Conservation (phyloP, 2,113 vertebrate genomes). For the Myxocyprinus asiaticus region DNA sequence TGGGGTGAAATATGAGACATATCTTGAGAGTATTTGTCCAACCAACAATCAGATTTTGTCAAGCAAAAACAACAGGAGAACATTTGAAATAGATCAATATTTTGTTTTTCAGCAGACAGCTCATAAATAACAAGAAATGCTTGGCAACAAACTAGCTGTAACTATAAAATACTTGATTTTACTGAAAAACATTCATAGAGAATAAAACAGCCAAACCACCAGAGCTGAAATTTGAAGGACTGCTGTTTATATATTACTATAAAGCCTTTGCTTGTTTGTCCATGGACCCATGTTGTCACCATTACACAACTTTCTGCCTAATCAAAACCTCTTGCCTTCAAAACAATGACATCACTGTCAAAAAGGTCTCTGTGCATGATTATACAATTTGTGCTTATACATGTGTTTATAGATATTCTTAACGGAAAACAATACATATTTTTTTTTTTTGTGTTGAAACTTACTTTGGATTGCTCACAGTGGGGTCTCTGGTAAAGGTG, state of each 20-base stretch:
- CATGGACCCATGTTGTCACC: too few species aligned
- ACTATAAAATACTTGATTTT: too few species aligned
- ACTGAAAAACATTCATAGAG: background rate
- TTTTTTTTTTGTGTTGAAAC: constrained; percentile 41
- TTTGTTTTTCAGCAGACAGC: background rate
- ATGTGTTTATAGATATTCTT: too few species aligned
- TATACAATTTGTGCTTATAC: background rate
- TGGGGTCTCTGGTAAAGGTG: constrained; percentile 95
- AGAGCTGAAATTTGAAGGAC: background rate
- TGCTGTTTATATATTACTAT: too few species aligned
- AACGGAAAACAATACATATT: too few species aligned
- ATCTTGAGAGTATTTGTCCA: too few species aligned
- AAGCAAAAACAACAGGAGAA: too few species aligned
- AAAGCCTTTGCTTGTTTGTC: too few species aligned
- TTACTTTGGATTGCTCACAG: constrained; percentile 87
- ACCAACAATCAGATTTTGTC: too few species aligned
- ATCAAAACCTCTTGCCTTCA: background rate
- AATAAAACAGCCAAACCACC: constrained; percentile 8
- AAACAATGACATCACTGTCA: background rate
- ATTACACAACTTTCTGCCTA: too few species aligned
- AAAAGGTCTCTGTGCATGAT: background rate
- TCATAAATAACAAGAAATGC: constrained; percentile 16
- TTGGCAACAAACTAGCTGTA: too few species aligned
- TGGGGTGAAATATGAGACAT: too few species aligned
- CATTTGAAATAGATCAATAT: constrained; percentile 6